Evolutionary conservation across 2,797 vertebrate species (phyloP), one percentile per base, ranked within the genome.

Genomic region (Chelidonichthys spinosus): DNA sequence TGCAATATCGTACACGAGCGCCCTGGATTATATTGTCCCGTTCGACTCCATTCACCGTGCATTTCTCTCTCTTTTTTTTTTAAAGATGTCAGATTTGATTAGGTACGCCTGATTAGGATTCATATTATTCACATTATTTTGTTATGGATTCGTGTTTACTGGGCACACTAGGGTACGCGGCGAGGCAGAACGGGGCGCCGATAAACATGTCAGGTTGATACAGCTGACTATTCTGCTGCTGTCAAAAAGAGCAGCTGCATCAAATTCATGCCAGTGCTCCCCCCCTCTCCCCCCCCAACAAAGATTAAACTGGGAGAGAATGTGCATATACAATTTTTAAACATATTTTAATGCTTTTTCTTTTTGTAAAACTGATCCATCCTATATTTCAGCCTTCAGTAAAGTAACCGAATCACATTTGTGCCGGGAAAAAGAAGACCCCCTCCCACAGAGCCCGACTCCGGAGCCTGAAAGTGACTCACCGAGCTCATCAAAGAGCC

Each of bases 61-160:
- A 60, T 2, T 54, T 25, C 25, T 25, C 25, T 25, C 25, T 25
- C 9, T 73, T 85, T 87, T 71, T 59, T 25, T 25, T 25, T 25
- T 25, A 25, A 25, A 87, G 70, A 77, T 83, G 85, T 85, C 86
- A 77, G 77, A 69, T 89, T 63, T 76, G 74, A 91, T 92, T 78
- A 85, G 87, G 56, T 66, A 76, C 63, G 86, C 82, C 68, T 61
- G 80, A 88, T 91, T 86, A 85, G 77, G 63, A 88, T 78, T 86
- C 83, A 75, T 71, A 87, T 78, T 86, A 87, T 85, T 89, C 84
- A 68, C 49, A 83, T 85, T 78, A 87, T 87, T 88, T 83, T 78
- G 76, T 81, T 75, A 77, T 68, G 70, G 76, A 85, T 84, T 65
- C 6, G 8, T 81, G 83, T 87, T 87, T 83, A 78, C 67, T 2